Evolutionary conservation across 2,888 invertebrate genomes (phyloP), one percentile per base, ranked within the genome.

Genomic region (Maniola hyperantus): DNA sequence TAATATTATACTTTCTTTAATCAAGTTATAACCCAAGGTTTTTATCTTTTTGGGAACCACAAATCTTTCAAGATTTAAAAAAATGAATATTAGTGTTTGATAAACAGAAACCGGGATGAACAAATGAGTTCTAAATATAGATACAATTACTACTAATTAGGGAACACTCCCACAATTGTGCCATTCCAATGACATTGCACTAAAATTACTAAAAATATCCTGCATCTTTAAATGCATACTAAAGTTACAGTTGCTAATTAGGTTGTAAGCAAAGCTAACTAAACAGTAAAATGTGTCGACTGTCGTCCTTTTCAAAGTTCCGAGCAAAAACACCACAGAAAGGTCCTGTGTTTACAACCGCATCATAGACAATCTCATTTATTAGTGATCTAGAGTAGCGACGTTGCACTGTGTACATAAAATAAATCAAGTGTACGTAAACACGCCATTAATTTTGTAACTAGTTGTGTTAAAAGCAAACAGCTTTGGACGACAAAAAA

Each of bases 371-470:
- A 48, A 15, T 15, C 1, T 46, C 46, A 46, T 46, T 42, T 46
- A 18, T 8, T 46, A 8, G 7, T 18, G 18, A 48, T 5, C 7
- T 5, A 48, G 18, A 8, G 15, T 48, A 18, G 2, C 8, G 48
- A 48, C 48, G 18, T 48, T 18, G 50, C 11, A 26, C 13, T 51
- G 10, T 51, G 26, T 26, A 51, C 50, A 51, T 11, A 51, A 51
- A 51, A 51, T 51, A 51, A 51, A 26, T 51, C 50, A 51, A 10
- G 50, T 13, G 50, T 11, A 51, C 50, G 50, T 51, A 26, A 50
- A 51, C 50, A 51, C 18, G 50, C 8, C 26, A 13, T 51, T 26
- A 11, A 51, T 51, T 18, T 51, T 26, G 26, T 13, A 26, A 11
- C 50, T 51, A 20, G 20, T 50, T 50, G 13, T 26, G 8, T 13